Percentiles rank a stretch among this genome's conserved stretches.
Evolutionary conservation across 2,888 invertebrate species (phyloP).

Genomic region (Apamea monoglypha): DNA sequence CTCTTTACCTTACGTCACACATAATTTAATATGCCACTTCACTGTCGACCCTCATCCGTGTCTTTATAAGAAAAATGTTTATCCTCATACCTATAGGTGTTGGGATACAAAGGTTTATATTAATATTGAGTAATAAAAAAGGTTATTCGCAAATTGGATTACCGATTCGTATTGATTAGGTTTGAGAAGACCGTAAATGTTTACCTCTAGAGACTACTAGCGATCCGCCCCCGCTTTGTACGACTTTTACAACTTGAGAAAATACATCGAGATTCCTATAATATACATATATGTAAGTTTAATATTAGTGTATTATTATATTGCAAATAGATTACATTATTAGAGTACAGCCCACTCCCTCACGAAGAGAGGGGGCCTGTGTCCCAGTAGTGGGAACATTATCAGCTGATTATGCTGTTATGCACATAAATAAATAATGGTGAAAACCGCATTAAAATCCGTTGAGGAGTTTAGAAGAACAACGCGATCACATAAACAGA

Average conservation of each 20-base stretch:
- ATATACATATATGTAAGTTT: too few species aligned
- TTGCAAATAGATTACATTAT: too few species aligned
- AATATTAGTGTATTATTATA: too few species aligned
- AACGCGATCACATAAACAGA: too few species aligned
- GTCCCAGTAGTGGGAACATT: too few species aligned
- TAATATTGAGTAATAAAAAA: constrained; percentile 32
- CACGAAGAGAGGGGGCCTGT: too few species aligned
- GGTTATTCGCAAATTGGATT: constrained; percentile 19
- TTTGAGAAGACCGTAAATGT: not conserved
- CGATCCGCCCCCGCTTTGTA: not conserved
- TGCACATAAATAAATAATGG: too few species aligned
- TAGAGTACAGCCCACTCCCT: too few species aligned
- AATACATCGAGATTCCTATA: not conserved
- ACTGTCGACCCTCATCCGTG: constrained; percentile 84
- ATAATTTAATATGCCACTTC: constrained; percentile 87
- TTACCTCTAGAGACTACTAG: not conserved
- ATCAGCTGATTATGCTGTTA: too few species aligned
- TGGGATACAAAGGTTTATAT: constrained; percentile 36
- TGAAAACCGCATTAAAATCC: too few species aligned
- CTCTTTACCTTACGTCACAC: constrained; percentile 84
- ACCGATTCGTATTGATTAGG: constrained; percentile 25
- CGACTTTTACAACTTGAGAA: not conserved
- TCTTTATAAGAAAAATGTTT: constrained; percentile 70
- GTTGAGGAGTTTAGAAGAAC: too few species aligned
- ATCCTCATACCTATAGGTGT: constrained; percentile 49